A percentile compares a stretch with the other conserved stretches of the same genome.
phyloP scores from a whole-genome alignment of 2,797 vertebrate species.

The Labeo calbasu region DNA sequence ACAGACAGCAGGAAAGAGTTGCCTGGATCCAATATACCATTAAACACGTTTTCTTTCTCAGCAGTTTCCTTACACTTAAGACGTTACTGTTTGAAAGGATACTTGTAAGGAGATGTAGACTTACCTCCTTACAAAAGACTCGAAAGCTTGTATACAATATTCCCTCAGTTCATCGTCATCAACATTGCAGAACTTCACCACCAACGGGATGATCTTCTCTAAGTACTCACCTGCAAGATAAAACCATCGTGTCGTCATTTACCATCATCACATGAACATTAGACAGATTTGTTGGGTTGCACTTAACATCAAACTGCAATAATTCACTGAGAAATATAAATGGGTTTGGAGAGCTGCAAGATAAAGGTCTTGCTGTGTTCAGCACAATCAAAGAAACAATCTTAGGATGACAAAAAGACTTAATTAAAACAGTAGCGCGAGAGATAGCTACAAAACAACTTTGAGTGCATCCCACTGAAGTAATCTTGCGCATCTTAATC shows the following conservation, averaged over 20 bases:
- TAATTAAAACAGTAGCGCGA: slow-evolving; percentile 56
- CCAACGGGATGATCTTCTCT: slow-evolving; percentile 59
- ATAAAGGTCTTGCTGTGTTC: slow-evolving; percentile 41
- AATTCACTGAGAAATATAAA: slow-evolving; percentile 20
- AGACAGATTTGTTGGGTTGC: background rate
- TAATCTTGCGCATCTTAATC: slow-evolving; percentile 63
- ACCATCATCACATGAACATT: background rate
- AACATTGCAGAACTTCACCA: slow-evolving; percentile 97
- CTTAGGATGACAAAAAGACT: slow-evolving; percentile 48
- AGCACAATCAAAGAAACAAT: slow-evolving; percentile 28
- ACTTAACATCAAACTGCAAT: slow-evolving; percentile 1
- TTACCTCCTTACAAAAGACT: slow-evolving; percentile 97
- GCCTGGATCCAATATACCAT: no score
- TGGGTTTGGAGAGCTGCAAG: slow-evolving; percentile 24
- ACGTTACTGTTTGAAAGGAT: no score
- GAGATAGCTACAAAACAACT: slow-evolving; percentile 51
- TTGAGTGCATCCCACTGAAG: slow-evolving; percentile 47
- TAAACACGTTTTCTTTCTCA: no score
- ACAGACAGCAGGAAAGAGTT: no score
- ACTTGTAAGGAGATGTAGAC: background rate
- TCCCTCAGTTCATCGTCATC: slow-evolving; percentile 97
- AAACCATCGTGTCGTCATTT: slow-evolving; percentile 22
- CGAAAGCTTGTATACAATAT: slow-evolving; percentile 99
- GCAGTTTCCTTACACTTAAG: no score
- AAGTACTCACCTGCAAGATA: slow-evolving; percentile 59